Evolutionary conservation across 2,888 invertebrate species (phyloP).

Genomic region (Nezara viridula): DNA sequence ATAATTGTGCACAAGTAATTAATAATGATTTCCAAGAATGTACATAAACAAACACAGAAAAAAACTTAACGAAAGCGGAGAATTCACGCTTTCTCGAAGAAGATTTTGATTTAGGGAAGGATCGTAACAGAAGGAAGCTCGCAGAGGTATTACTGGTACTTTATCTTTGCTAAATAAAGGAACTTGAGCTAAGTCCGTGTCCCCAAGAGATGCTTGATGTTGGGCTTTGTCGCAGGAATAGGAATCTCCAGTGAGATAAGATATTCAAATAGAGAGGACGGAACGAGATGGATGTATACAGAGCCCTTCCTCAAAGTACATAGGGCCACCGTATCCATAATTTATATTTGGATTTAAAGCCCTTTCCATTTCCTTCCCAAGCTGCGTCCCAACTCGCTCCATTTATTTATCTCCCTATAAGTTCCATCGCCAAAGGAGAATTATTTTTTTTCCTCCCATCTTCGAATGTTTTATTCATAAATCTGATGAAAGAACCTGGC

Average conservation of each 20-base stretch:
- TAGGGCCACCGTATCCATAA: slow-evolving; percentile 6
- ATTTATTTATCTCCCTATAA: neutral
- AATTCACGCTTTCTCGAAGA: too few relatives aligned
- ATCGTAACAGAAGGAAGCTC: neutral
- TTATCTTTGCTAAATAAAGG: neutral
- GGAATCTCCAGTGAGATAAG: neutral
- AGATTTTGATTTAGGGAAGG: neutral
- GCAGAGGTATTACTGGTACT: neutral
- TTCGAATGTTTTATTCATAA: slow-evolving; percentile 14
- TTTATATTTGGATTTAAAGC: slow-evolving; percentile 46
- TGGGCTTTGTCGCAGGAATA: neutral
- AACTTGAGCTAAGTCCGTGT: slow-evolving; percentile 18
- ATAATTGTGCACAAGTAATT: too few relatives aligned
- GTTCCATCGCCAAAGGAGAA: neutral
- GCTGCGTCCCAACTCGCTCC: neutral
- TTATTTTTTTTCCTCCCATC: neutral
- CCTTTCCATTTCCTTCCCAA: neutral
- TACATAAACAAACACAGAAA: too few relatives aligned
- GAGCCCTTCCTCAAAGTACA: slow-evolving; percentile 14
- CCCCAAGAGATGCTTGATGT: neutral
- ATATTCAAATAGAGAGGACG: slow-evolving; percentile 41
- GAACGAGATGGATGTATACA: slow-evolving; percentile 37
- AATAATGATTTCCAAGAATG: too few relatives aligned
- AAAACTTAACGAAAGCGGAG: too few relatives aligned
- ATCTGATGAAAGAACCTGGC: neutral